Base-by-base conservation (phyloP, 2,797 vertebrate species). In the Rhabdophis nuchalis region DNA sequence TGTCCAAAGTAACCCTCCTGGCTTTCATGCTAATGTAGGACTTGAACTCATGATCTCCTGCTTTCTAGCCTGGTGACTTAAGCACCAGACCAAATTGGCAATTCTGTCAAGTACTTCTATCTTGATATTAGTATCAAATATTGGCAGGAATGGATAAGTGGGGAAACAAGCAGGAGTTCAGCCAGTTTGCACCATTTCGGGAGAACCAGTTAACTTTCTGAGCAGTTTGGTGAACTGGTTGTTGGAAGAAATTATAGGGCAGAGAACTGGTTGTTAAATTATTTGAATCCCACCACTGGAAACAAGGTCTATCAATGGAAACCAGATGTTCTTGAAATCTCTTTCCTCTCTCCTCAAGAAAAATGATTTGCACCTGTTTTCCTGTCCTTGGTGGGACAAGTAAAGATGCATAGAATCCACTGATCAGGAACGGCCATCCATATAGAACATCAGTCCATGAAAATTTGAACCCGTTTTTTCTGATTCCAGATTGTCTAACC, bases 321-420 rank as follows among this genome's bases (percentile, higher is more conserved):
- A 41, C 9, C 72, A 77, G 18, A 77, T 41, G n/a, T 41, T 77
- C 32, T 41, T 77, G 68, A 41, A 77, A 20, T 36, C 7, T 1
- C 9, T 12, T 2, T 16, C 6, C 16, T 2, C 12, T 4, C 11
- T 0, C 11, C 11, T 0, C 46, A 7, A 36, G n/a, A 72, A 72
- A 36, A 36, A 36, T 20, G n/a, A 36, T 72, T 36, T 5, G n/a
- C n/a, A 18, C 64, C 14, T 72, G 64, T 29, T 29, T 61, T 60
- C 29, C 29, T 64, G 14, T 68, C 64, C 29, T 68, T 1, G 5
- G n/a, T 77, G 68, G 68, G 8, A 77, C 16, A 20, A 20, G 18
- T 77, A 41, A 77, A 41, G 32, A 41, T 10, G 32, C 68, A 77
- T 1, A 20, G 18, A 41, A 41, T 36, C 18, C 8, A 77, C 18